These are phyloP conservation scores for Marmota flaviventris DNA, from an alignment of 2,113 vertebrate species.

Conservation along the genomic window DNA sequence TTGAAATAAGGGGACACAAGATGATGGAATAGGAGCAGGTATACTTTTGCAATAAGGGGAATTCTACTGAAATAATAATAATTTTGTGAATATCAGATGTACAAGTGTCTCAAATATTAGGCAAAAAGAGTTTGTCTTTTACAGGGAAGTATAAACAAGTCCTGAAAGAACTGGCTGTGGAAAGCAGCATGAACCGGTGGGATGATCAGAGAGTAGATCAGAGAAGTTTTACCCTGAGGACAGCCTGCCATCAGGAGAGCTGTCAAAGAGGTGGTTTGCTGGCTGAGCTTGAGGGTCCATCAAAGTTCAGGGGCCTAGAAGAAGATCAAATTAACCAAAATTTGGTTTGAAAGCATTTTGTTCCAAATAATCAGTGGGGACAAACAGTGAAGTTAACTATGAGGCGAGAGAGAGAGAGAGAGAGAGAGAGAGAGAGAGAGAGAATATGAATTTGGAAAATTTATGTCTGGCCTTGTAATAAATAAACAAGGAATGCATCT, in stretches of 20 bases:
- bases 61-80: neutral
- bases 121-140: neutral
- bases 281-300: neutral
- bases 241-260: neutral
- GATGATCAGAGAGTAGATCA: neutral
- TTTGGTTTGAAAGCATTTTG: neutral
- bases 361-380: neutral
- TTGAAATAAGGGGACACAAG: neutral
- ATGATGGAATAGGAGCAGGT: neutral
- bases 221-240: neutral
- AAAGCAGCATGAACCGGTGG: neutral
- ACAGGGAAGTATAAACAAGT: neutral
- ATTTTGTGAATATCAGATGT: neutral
- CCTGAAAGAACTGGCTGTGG: neutral
- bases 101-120: neutral
- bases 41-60: neutral
- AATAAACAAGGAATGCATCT: neutral
- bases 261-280: neutral
- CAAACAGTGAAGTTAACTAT: neutral
- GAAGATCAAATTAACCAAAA: neutral
- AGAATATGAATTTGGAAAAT: neutral
- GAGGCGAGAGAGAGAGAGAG: neutral
- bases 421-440: too few relatives aligned
- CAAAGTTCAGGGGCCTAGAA: neutral
- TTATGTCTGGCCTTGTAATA: neutral